Base-by-base conservation (phyloP, 2,888 invertebrate species). In the Drosophila anceps region DNA sequence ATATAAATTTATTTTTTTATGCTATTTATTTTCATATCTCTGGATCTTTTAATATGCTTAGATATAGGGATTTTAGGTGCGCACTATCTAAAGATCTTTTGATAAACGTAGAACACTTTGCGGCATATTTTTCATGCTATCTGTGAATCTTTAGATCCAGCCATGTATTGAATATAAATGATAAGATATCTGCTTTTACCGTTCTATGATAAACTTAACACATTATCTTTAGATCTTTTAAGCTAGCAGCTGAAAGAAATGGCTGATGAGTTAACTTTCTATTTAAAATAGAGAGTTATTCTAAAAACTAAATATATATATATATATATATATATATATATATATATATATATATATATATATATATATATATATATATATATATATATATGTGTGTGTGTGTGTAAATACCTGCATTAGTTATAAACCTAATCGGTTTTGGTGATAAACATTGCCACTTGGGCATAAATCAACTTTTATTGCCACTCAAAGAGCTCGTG, bases 371-470 rank as follows among this genome's bases (percentile, higher is more conserved):
- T n/a, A n/a, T n/a, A 46, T 46, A 29, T 8, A 12, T 27, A 12
- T 18, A 29, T 29, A 8, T 27, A 24, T 37, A 43, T 20, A 20
- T 6, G 37, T n/a, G n/a, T n/a, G n/a, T n/a, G n/a, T n/a, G n/a
- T n/a, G n/a, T n/a, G n/a, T n/a, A n/a, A n/a, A 18, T 31, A 33
- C 3, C 29, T n/a, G 27, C 9, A n/a, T 20, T 33, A 4, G 6
- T 27, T 4, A 8, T 7, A 13, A 18, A 1, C 0, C 31, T 39
- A 59, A 65, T 72, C 66, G 50, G 8, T n/a, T 27, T 13, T n/a
- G 9, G n/a, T 33, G 72, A 73, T 75, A 75, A 69, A 46, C 37
- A 44, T n/a, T 39, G 18, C 12, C 33, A 18, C 20, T 37, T 12
- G 9, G n/a, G 24, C 20, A 37, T 41, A 54, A 24, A 59, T 20